These are phyloP conservation scores for Petroica traversi DNA, from an alignment of 2,113 vertebrate genomes.

Conservation along the genomic window DNA sequence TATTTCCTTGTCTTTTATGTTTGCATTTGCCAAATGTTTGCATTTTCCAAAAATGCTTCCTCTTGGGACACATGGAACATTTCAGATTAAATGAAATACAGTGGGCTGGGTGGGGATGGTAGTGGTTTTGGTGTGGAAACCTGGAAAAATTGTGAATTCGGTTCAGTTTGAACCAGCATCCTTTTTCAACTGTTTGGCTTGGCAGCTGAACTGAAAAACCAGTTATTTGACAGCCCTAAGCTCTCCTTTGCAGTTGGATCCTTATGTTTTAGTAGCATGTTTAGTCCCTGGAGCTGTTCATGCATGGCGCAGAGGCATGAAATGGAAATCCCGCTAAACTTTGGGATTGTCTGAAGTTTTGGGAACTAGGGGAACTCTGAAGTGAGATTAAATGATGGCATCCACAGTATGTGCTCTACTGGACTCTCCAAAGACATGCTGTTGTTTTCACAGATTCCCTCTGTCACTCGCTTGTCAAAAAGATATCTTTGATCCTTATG, in stretches of 20 bases:
- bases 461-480: not conserved
- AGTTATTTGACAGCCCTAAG: conserved; percentile 1
- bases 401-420: not conserved
- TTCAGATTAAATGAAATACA: not conserved
- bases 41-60: not conserved
- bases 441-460: not conserved
- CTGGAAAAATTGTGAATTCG: conserved; percentile 26
- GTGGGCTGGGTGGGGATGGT: not conserved
- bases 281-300: not conserved
- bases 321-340: conserved; percentile 12
- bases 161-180: conserved; percentile 20
- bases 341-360: not conserved
- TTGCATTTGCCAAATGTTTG: not conserved
- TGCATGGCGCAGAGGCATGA: not conserved
- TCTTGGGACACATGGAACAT: not conserved
- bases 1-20: not conserved
- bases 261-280: not conserved
- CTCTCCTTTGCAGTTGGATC: conserved; percentile 1
- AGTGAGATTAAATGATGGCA: not conserved
- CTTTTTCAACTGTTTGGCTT: conserved; percentile 35
- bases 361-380: not conserved
- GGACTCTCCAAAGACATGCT: not conserved
- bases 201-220: conserved; percentile 31
- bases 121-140: conserved; percentile 40
- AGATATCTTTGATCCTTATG: not conserved